Base-by-base conservation (phyloP, 2,797 vertebrate genomes). In the Oceanodroma leucorhoa region DNA sequence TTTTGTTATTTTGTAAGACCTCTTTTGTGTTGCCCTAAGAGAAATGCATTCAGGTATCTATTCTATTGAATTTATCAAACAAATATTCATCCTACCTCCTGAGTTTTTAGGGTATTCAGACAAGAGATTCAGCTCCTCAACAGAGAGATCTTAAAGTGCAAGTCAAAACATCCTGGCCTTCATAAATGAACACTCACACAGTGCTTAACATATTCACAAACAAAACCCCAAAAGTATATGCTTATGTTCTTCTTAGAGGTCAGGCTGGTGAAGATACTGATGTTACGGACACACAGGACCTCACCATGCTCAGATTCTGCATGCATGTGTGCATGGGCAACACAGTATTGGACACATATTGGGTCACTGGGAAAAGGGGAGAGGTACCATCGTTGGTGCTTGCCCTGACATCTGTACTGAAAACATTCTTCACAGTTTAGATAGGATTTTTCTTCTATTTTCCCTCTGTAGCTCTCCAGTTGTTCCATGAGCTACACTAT, bases 251-350 rank as follows among this genome's bases (percentile, higher is more conserved):
- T 11, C 15, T 24, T 4, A 24, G 15, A 72, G 13, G 24, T 3
- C 6, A 71, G 51, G 22, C 8, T 38, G 5, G 2, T 55, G 20
- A 29, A 72, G 38, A 14, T 60, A 36, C 20, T 38, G 51, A 9
- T 0, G 0, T n/a, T 10, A 43, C 13, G 51, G 26, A 8, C 19
- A 38, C 0, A 0, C 26, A 20, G 32, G 29, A 41, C 58, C 34
- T 54, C 1, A 4, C n/a, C 21, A 14, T 26, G 22, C 18, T 75
- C 26, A 50, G 24, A 21, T 82, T 72, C 46, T n/a, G 4, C 26
- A 27, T 23, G 21, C 9, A 3, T 38, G 26, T 55, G 16, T 71
- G 27, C 3, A 3, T 15, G 9, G 21, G 11, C 24, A 51, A 0
- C n/a, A 23, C 11, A 48, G 5, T 10, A 24, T 2, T 70, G 36